Base-by-base conservation (phyloP, 2,888 invertebrate genomes). In the Gymnoscelis rufifasciata region DNA sequence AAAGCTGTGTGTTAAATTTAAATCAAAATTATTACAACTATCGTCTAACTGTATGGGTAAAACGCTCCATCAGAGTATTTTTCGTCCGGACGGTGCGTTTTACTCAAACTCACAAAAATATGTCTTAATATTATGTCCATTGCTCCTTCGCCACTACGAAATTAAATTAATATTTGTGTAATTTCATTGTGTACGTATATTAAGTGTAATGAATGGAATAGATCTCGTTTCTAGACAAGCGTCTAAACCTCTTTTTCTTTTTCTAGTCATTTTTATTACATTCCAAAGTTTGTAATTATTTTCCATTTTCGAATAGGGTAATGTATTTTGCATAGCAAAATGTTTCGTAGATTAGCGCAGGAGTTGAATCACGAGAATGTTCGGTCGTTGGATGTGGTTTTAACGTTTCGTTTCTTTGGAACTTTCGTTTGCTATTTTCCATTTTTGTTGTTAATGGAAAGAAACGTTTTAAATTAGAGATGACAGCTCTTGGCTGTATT, bases 311-410 rank as follows among this genome's bases (percentile, higher is more conserved):
- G 63, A 71, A 68, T 74, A 81, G 79, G 74, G 64, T 82, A 80
- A 78, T 73, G 76, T 82, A 82, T 83, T 87, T 87, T 87, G 87
- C 87, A 87, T 82, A 86, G 87, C 87, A 87, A 86, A 87, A 83
- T 80, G 31, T 33, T 31, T 33, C 10, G 6, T 19, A 19, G 19
- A 5, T 19, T 19, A 19, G 19, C 5, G 67, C 74, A 64, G 72
- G 70, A 65, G 59, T 62, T 61, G n/a, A 59, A 73, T 66, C 71
- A 70, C 70, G 69, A 63, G 66, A 63, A 71, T 66, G 69, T 68
- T 15, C 58, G 71, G 37, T 50, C 60, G 72, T 66, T 64, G 69
- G 74, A 64, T 74, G 69, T 66, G 64, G 64, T 63, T 58, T 72
- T 71, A 70, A 61, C 66, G 69, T 72, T 74, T 62, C n/a, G n/a